A percentile compares a stretch with the other conserved stretches of the same genome.
Conservation (phyloP, 2,888 invertebrate species). For the Acronicta psi region DNA sequence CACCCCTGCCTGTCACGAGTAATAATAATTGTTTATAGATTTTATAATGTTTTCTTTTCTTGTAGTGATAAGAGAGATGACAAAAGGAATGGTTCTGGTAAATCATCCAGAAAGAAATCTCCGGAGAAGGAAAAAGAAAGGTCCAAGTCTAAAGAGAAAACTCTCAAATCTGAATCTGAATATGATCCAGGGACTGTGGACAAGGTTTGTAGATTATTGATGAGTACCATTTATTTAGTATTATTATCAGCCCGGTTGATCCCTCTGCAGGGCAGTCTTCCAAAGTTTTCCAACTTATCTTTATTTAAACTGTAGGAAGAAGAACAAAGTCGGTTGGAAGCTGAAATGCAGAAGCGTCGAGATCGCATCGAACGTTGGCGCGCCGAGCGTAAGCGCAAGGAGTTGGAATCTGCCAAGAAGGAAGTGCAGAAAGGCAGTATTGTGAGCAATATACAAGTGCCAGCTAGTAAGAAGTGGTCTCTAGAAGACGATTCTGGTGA, state of each 20-base stretch:
- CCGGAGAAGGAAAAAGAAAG: conserved; percentile 83
- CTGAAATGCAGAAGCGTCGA: conserved; percentile 98
- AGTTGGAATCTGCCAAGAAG: conserved; percentile 94
- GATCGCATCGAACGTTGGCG: conserved; percentile 99
- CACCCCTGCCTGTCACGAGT: too few relatives aligned
- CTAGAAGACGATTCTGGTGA: conserved; percentile 98
- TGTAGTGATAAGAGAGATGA: conserved; percentile 90
- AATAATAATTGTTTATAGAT: too few relatives aligned
- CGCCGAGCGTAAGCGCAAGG: conserved; percentile 96
- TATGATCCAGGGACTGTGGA: conserved; percentile 93
- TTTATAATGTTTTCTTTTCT: conserved; percentile 15
- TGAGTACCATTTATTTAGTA: too few relatives aligned
- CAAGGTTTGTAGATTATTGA: conserved; percentile 85
- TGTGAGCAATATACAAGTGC: conserved; percentile 89
- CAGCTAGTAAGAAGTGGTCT: conserved; percentile 95
- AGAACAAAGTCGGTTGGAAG: conserved; percentile 96
- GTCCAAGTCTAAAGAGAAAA: conserved; percentile 89
- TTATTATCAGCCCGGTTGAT: too few relatives aligned
- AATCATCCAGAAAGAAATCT: conserved; percentile 88
- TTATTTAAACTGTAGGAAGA: conserved; percentile 92
- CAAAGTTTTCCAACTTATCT: too few relatives aligned
- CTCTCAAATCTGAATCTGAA: conserved; percentile 89
- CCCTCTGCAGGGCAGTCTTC: too few relatives aligned
- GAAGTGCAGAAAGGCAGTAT: conserved; percentile 92
- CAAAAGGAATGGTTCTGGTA: conserved; percentile 89